These are phyloP conservation scores for Aradus depressus DNA, from an alignment of 2,888 invertebrate species.

Conservation along the genomic window DNA sequence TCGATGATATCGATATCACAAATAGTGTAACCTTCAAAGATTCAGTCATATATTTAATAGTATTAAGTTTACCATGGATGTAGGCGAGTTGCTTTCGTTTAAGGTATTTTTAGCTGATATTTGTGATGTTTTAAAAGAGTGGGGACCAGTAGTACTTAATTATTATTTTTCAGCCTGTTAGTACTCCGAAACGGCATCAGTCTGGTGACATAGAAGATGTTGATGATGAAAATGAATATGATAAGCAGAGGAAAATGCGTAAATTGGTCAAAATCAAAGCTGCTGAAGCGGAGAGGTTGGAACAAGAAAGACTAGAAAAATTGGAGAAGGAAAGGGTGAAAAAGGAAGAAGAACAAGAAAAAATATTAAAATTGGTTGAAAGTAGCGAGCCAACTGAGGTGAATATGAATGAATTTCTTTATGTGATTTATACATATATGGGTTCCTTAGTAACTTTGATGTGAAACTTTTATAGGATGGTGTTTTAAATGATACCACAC, in stretches of 20 bases:
- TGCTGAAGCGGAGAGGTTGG: slow-evolving; percentile 29
- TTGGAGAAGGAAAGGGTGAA: slow-evolving; percentile 26
- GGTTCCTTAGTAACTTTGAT: neutral
- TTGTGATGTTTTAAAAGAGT: neutral
- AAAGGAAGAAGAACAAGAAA: slow-evolving; percentile 42
- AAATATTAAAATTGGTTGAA: slow-evolving; percentile 69
- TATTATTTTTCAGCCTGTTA: slow-evolving; percentile 53
- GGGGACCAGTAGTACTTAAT: neutral
- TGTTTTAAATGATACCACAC: slow-evolving; percentile 70
- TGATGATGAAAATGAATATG: slow-evolving; percentile 48
- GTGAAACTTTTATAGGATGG: slow-evolving; percentile 51
- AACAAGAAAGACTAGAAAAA: slow-evolving; percentile 24
- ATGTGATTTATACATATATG: neutral
- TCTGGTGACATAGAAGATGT: slow-evolving; percentile 54
- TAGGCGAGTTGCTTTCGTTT: slow-evolving; percentile 47
- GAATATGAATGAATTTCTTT: slow-evolving; percentile 19
- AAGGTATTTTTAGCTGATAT: slow-evolving; percentile 37
- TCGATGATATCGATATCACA: too few relatives aligned
- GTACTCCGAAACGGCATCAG: slow-evolving; percentile 62
- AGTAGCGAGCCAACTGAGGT: slow-evolving; percentile 62
- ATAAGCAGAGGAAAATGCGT: slow-evolving; percentile 36
- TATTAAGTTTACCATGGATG: slow-evolving; percentile 44
- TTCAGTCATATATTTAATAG: too few relatives aligned
- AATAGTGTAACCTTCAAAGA: too few relatives aligned
- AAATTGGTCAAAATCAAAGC: slow-evolving; percentile 32